Percentiles rank a stretch among this genome's conserved stretches.
These are phyloP conservation scores for Zoanthus sansibaricus DNA, from an alignment of 92 coral and sea anemone genomes.

Conservation along the genomic window DNA sequence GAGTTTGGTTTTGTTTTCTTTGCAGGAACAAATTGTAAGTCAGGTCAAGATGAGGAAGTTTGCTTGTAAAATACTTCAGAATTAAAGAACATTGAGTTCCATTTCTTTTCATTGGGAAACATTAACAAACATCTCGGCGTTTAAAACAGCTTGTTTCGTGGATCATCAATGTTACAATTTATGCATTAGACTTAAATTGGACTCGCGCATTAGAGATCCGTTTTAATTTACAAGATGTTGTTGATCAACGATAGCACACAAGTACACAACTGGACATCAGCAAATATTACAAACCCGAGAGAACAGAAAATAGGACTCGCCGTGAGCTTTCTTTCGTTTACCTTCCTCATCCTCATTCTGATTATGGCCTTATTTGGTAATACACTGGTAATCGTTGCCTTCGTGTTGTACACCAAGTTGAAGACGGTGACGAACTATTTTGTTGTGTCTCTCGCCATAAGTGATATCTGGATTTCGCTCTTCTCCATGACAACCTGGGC, in stretches of 20 bases:
- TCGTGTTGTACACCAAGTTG: conserved; percentile 70
- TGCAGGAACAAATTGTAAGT: neutral
- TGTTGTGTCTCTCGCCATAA: conserved; percentile 90
- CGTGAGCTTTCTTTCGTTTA: conserved; percentile 73
- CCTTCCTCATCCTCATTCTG: conserved; percentile 71
- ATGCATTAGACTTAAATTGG: conserved; percentile 3
- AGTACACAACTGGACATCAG: neutral
- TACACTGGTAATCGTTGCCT: conserved; percentile 84
- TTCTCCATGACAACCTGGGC: conserved; percentile 95
- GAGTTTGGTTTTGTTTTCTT: neutral
- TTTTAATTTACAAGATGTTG: conserved; percentile 7
- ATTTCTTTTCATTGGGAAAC: neutral
- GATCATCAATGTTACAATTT: neutral
- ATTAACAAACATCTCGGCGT: neutral
- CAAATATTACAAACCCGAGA: conserved; percentile 1
- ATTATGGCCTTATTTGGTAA: conserved; percentile 83
- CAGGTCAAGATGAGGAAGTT: neutral
- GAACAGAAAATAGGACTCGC: neutral
- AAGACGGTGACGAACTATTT: conserved; percentile 92
- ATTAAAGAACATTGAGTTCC: neutral
- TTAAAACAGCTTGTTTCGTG: neutral
- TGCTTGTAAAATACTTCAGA: neutral
- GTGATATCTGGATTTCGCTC: conserved; percentile 76
- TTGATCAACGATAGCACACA: neutral
- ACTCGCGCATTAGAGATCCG: neutral